These are phyloP conservation scores for Lagocephalus sceleratus DNA, from an alignment of 2,797 vertebrate genomes.

Conservation along the genomic window DNA sequence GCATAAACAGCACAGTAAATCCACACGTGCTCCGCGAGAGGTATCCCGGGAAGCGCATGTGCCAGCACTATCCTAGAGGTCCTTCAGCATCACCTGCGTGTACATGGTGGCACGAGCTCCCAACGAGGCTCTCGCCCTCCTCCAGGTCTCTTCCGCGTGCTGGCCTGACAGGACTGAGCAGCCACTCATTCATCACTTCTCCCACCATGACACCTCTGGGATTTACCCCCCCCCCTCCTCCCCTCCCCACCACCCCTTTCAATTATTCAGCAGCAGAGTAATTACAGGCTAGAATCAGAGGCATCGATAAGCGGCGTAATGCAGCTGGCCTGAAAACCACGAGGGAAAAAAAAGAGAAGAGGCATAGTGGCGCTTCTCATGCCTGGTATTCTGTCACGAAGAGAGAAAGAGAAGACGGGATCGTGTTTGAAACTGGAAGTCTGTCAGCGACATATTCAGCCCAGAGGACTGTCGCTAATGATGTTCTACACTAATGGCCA, in stretches of 20 bases:
- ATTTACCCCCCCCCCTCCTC: slow-evolving; percentile 39
- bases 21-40: slow-evolving; percentile 11
- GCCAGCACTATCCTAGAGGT: slow-evolving; percentile 37
- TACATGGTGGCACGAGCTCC: slow-evolving; percentile 4
- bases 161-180: slow-evolving; percentile 32
- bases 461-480: slow-evolving; percentile 14
- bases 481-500: neutral
- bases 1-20: slow-evolving; percentile 17
- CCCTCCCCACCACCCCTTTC: slow-evolving; percentile 42
- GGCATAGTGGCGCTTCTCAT: slow-evolving; percentile 52
- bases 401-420: slow-evolving; percentile 10
- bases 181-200: slow-evolving; percentile 53
- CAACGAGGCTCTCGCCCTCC: slow-evolving; percentile 46
- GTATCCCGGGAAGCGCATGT: slow-evolving; percentile 28
- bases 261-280: slow-evolving; percentile 65
- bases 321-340: slow-evolving; percentile 55
- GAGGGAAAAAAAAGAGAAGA: neutral
- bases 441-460: slow-evolving; percentile 5
- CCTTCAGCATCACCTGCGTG: slow-evolving; percentile 22
- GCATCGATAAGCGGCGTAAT: slow-evolving; percentile 39
- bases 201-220: slow-evolving; percentile 44
- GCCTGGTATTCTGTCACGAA: slow-evolving; percentile 31
- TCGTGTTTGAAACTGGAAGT: neutral
- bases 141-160: slow-evolving; percentile 29
- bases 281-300: slow-evolving; percentile 54